Percentiles rank a stretch among this genome's conserved stretches.
phyloP scores from a whole-genome alignment of 2,888 invertebrate species.

The Abrostola tripartita region DNA sequence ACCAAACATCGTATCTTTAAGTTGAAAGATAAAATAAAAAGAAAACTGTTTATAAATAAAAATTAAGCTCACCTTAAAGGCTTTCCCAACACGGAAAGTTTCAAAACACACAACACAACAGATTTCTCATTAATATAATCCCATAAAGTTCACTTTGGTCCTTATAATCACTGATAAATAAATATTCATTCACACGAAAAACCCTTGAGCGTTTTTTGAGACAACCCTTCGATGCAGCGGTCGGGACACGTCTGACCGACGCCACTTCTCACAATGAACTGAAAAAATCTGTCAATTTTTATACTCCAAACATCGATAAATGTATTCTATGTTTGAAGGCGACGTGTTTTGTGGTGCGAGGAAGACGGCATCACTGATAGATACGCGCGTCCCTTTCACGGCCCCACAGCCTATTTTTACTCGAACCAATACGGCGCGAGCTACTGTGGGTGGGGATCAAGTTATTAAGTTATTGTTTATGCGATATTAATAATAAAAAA shows the following conservation, averaged over 20 bases:
- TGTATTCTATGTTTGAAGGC: conserved; percentile 85
- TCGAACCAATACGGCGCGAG: conserved; percentile 81
- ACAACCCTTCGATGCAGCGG: conserved; percentile 74
- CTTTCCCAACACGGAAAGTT: conserved; percentile 46
- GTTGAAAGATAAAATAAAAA: neutral
- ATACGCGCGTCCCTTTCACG: conserved; percentile 74
- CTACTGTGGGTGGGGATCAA: conserved; percentile 83
- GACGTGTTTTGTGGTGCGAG: conserved; percentile 80
- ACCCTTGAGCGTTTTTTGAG: conserved; percentile 65
- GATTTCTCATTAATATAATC: conserved; percentile 55
- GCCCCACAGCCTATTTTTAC: conserved; percentile 86
- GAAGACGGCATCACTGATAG: conserved; percentile 60
- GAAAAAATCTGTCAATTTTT: conserved; percentile 89
- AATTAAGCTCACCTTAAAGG: conserved; percentile 59
- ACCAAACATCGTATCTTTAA: too few species aligned
- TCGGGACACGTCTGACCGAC: conserved; percentile 67
- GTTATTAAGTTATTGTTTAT: conserved; percentile 88
- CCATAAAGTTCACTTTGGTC: conserved; percentile 65
- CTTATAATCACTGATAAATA: conserved; percentile 52
- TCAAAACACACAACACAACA: conserved; percentile 66
- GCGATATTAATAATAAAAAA: conserved; percentile 86
- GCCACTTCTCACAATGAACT: conserved; percentile 81
- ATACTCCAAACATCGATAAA: conserved; percentile 87
- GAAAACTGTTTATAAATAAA: conserved; percentile 1
- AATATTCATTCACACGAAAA: conserved; percentile 59